Evolutionary conservation across 92 coral and sea anemone species (phyloP).

Genomic region (Diadumene lineata): DNA sequence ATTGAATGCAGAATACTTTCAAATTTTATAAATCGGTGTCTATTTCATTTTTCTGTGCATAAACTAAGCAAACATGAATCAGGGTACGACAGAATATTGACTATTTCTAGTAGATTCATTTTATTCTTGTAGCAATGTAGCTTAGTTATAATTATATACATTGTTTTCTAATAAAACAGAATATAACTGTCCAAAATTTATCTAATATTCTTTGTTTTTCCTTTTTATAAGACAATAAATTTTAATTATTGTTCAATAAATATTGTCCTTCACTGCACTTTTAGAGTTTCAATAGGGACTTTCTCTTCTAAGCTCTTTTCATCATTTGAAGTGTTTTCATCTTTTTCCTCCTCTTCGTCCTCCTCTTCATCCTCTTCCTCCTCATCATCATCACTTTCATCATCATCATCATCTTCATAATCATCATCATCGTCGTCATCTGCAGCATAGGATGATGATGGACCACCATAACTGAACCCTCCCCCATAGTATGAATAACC

Average conservation of each 20-base stretch:
- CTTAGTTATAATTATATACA: no score
- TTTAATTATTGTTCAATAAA: no score
- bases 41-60: no score
- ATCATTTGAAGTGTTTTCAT: neutral
- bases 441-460: slow-evolving; percentile 40
- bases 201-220: neutral
- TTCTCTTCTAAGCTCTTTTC: neutral
- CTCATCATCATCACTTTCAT: slow-evolving; percentile 30
- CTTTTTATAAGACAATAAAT: neutral
- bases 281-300: slow-evolving; percentile 18
- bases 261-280: neutral
- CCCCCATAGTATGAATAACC: slow-evolving; percentile 68
- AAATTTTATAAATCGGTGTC: no score
- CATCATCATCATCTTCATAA: slow-evolving; percentile 45
- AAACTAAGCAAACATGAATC: no score
- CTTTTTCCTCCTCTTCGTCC: neutral
- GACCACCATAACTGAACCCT: slow-evolving; percentile 49
- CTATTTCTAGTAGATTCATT: no score
- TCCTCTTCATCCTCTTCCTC: neutral
- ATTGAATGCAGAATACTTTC: no score
- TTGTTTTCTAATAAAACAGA: neutral
- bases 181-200: no score
- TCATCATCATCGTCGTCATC: slow-evolving; percentile 54
- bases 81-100: no score
- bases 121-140: no score